These are phyloP conservation scores for Drosophila putrida DNA, from an alignment of 2,888 invertebrate genomes.

Conservation along the genomic window DNA sequence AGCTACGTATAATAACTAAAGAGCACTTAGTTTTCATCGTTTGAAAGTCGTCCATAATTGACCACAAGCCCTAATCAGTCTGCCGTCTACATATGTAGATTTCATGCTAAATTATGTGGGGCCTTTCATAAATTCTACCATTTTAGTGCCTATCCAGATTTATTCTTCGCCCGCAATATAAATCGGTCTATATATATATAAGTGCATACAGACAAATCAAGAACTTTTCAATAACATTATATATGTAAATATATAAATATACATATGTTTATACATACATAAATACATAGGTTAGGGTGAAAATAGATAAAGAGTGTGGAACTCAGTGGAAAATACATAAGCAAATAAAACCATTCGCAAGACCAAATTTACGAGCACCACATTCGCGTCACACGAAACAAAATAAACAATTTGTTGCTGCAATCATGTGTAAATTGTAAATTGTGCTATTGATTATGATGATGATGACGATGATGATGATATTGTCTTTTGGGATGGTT, in stretches of 20 bases:
- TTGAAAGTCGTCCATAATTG: neutral
- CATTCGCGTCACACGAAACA: conserved; percentile 64
- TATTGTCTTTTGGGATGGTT: conserved; percentile 26
- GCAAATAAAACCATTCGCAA: conserved; percentile 41
- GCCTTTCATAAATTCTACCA: neutral
- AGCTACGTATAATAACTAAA: neutral
- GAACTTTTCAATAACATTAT: conserved; percentile 43
- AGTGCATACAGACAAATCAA: conserved; percentile 13
- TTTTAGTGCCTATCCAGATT: conserved; percentile 1
- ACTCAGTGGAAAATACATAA: conserved; percentile 26
- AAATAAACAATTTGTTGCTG: conserved; percentile 65
- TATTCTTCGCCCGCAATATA: neutral
- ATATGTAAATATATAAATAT: neutral
- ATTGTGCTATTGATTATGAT: conserved; percentile 21
- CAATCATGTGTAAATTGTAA: conserved; percentile 23
- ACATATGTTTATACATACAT: neutral
- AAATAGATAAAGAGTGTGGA: conserved; percentile 14
- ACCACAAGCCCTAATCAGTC: neutral
- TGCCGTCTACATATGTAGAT: neutral
- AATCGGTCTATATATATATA: conserved; percentile 10
- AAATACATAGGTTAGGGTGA: neutral
- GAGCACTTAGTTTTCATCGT: neutral
- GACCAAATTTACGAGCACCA: conserved; percentile 45
- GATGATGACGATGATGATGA: conserved; percentile 21
- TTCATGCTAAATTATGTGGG: conserved; percentile 1